Base-by-base conservation (phyloP, 2,113 vertebrate species). In the Scophthalmus maximus region DNA sequence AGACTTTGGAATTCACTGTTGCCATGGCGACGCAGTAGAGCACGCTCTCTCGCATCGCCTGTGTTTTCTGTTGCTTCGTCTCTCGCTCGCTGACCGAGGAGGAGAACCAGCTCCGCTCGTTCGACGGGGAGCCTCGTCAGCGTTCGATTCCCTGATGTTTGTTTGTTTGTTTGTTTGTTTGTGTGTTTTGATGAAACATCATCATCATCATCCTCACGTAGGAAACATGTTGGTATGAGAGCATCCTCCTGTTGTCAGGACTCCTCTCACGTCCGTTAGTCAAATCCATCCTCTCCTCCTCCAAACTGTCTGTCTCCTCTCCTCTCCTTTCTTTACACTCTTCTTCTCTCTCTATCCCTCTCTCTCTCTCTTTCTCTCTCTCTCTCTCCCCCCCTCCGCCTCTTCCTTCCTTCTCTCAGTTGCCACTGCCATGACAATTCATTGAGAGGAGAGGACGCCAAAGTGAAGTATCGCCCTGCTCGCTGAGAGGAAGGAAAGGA, bases 1-100 rank as follows among this genome's bases (percentile, higher is more conserved):
- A 88, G 85, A 91, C 90, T 91, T 92, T 88, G 87, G 91, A 93
- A 93, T 91, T 86, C 89, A 81, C 89, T 93, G 92, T 94, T 94
- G 91, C 93, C 91, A 93, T 93, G 92, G 89, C 57, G 27, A 94
- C 84, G 79, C 82, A 76, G 79, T 55, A 83, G 89, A 85, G 81
- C 90, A 91, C 87, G 78, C 89, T 92, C 85, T 87, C 78, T 85
- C 11, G 20, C 83, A 72, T 83, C 32, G 79, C 84, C 76, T 87
- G 76, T 89, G 74, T 87, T 86, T 84, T 83, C 84, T 84, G 20
- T 82, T 73, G 79, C 85, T 84, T 74, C 68, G 36, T 86, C 6
- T 69, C 40, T 62, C 58, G 73, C 42, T 68, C 14, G 57, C 29
- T 60, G 25, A 57, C 30, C 62, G 68, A 68, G 68, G 81, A 81